Evolutionary conservation across 2,797 vertebrate species (phyloP), one percentile per base, ranked within the genome.

Genomic region (Meriones psammophilus): DNA sequence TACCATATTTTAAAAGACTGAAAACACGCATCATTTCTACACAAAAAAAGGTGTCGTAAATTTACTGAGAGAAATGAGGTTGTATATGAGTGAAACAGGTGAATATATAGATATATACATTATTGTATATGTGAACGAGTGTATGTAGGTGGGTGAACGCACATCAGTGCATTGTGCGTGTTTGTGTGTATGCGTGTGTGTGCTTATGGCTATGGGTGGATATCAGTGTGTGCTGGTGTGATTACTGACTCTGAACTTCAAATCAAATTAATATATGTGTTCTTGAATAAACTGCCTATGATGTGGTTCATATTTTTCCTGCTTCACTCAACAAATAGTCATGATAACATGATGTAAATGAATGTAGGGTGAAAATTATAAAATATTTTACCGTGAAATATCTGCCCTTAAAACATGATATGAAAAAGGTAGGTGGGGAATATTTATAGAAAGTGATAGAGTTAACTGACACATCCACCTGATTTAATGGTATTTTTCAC

Each of bases 401-500:
- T 56, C 69, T 95, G 3, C 8, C 30, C 33, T 91, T 71, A 83
- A 42, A 96, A 88, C 3, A 0, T 42, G 28, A 20, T 95, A 24
- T 76, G 56, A 86, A 86, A 71, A 89, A 89, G 66, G 50, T 8
- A 84, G 46, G 64, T 54, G 36, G 5, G 91, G 28, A 83, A 18
- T 2, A 46, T 69, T 80, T 88, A 76, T 30, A 18, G 20, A 30
- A 88, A 92, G 50, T 92, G 24, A 84, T 1, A 88, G 54, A 92
- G 58, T 54, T 88, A 92, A 86, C 64, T 88, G 56, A 90, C 79
- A 91, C 22, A n/a, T 30, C 24, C 26, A 88, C 58, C 39, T 54
- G 76, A 78, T 78, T 88, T 79, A 78, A 76, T 42, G 89, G 24
- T 76, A 39, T 71, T 94, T 96, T 89, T 62, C 54, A 94, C 5